Evolutionary conservation across 2,113 vertebrate genomes (phyloP).

Genomic region (Eulemur rufifrons): DNA sequence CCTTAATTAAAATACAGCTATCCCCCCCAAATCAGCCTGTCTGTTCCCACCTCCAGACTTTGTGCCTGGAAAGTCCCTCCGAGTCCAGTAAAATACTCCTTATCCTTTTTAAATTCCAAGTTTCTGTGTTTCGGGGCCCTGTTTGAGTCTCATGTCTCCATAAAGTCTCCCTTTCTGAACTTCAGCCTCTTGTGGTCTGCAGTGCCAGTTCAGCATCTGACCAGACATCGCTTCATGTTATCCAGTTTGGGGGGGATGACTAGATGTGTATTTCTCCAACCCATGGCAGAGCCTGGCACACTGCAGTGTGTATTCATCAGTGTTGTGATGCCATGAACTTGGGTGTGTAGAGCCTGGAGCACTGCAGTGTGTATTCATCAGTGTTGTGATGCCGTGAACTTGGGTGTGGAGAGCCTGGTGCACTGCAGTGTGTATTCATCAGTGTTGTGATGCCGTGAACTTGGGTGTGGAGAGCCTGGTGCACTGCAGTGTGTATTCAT

Average conservation of each 20-base stretch:
- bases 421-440: background rate
- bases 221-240: background rate
- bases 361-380: background rate
- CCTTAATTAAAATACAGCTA: background rate
- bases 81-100: background rate
- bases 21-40: background rate
- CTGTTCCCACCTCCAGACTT: no score
- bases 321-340: background rate
- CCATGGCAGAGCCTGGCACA: accelerated
- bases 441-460: background rate
- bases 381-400: background rate
- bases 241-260: background rate
- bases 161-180: background rate
- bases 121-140: background rate
- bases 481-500: background rate
- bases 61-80: background rate
- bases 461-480: background rate
- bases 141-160: background rate
- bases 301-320: background rate
- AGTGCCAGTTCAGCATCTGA: accelerated
- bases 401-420: background rate
- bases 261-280: background rate
- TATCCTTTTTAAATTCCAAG: background rate
- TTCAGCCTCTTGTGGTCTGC: accelerated
- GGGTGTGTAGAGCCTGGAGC: background rate